Base-by-base conservation (phyloP, 2,888 invertebrate genomes). In the Lasioglossum morio region DNA sequence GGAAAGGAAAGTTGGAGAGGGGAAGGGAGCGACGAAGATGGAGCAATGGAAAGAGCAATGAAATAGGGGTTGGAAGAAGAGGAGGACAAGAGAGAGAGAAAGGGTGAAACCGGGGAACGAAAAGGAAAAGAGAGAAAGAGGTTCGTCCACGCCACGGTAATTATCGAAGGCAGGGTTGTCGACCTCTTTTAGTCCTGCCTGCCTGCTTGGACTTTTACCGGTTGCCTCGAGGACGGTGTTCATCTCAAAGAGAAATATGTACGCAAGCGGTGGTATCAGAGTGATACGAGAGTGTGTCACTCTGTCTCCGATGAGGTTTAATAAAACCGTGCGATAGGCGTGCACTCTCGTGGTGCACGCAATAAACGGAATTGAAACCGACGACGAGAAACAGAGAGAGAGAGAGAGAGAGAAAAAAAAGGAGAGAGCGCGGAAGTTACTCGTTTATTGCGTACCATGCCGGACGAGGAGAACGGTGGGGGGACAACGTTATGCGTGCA, bases 111-210 rank as follows among this genome's bases (percentile, higher is more conserved):
- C 37, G n/a, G 40, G 63, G 46, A 27, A 23, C 27, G 27, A 63
- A 40, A 82, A 53, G 1, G 43, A 16, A 46, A 60, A 69, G 34
- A 34, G 43, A 37, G 57, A 43, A 30, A 84, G 72, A 87, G 87
- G 79, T 87, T 81, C 91, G 81, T 86, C 91, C 89, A 84, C 82
- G 90, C 53, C 53, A 86, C 87, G 90, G 89, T 90, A 90, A 90
- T 90, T 90, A 90, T 89, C 89, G 91, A 86, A 91, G 90, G 85
- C 89, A 84, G 82, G 91, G 90, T 90, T 90, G 88, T 91, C 91
- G 90, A 90, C 91, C 91, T 88, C 91, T 88, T 90, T 88, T 89
- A 80, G 88, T 89, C 87, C 86, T 91, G 88, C 69, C 86, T 86
- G 84, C 86, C 86, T 88, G 84, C 88, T 85, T 85, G 88, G 91